Conservation (phyloP, 2,113 vertebrate species). For the Pan paniscus region DNA sequence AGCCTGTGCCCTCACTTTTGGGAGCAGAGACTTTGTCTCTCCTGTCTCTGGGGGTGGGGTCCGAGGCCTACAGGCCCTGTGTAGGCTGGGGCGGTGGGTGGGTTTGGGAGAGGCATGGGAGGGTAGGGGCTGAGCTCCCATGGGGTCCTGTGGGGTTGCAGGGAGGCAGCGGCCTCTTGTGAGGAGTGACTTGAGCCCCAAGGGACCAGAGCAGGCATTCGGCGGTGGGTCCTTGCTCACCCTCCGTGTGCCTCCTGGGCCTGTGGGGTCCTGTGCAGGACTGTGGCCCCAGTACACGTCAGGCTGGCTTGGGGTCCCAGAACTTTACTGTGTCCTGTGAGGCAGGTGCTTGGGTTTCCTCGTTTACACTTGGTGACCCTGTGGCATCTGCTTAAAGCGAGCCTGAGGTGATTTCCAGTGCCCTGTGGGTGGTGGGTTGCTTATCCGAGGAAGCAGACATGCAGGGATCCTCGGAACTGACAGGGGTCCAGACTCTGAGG, state of each 20-base stretch:
- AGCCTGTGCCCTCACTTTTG: background rate
- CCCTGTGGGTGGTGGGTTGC: background rate
- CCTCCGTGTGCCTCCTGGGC: background rate
- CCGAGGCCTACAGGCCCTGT: background rate
- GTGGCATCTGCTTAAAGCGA: background rate
- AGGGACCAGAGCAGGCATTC: no score
- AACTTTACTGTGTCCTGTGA: background rate
- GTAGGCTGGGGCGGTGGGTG: background rate
- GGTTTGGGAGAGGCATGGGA: background rate
- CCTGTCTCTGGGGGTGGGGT: background rate
- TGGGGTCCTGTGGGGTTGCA: background rate
- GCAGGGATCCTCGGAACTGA: background rate
- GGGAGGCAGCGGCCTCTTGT: background rate
- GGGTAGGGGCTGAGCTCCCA: background rate
- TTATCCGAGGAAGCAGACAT: accelerated
- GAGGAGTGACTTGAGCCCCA: background rate
- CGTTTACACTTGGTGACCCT: accelerated
- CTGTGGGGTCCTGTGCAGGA: background rate
- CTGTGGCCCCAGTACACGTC: no score
- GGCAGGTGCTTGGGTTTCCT: background rate
- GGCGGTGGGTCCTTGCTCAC: background rate
- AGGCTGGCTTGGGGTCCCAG: background rate
- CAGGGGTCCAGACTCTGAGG: background rate
- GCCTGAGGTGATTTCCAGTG: background rate
- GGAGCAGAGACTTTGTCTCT: background rate